Evolutionary conservation across 2,113 vertebrate genomes (phyloP).

Genomic region (Colaptes auratus): DNA sequence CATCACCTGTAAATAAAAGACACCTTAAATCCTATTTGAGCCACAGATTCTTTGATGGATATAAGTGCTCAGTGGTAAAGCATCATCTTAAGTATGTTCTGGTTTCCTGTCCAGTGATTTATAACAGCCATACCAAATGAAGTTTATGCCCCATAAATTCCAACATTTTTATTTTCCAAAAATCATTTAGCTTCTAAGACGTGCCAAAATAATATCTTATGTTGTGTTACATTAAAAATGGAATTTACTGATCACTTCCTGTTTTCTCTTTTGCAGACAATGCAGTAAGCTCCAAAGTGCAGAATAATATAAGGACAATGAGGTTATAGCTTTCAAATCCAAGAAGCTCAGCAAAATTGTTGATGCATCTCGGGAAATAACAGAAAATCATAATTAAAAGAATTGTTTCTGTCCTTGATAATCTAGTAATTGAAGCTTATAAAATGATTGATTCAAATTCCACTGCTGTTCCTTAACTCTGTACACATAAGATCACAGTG

Average conservation of each 20-base stretch:
- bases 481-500: background rate
- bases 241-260: background rate
- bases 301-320: background rate
- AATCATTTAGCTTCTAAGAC: background rate
- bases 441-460: background rate
- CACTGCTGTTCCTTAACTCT: background rate
- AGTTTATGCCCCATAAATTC: background rate
- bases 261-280: background rate
- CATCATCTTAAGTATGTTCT: background rate
- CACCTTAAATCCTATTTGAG: constrained; percentile 1
- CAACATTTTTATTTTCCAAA: background rate
- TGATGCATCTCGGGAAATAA: background rate
- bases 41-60: constrained; percentile 25
- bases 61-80: background rate
- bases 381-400: background rate
- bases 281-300: background rate
- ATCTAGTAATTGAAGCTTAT: background rate
- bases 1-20: constrained; percentile 14
- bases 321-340: background rate
- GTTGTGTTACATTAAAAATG: background rate
- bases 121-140: background rate
- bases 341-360: background rate
- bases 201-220: background rate
- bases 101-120: background rate
- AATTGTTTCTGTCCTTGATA: background rate